Evolutionary conservation across 92 coral and sea anemone genomes (phyloP), one percentile per base, ranked within the genome.

Genomic region (Ricordea florida): DNA sequence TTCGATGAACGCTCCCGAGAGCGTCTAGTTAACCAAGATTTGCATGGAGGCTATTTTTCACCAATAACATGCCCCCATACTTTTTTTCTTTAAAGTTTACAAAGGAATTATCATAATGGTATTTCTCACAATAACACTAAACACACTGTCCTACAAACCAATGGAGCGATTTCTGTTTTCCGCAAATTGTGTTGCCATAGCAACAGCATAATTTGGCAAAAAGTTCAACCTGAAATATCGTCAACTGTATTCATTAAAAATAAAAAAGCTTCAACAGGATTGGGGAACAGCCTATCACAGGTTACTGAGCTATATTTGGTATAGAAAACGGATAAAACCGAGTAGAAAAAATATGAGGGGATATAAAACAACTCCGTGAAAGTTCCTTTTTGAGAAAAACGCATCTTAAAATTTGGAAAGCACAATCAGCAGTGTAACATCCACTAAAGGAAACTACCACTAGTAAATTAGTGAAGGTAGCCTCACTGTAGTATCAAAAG

Each of bases 91-190:
- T 23, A 35, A 26, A 31, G 48, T 61, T 75, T 32, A 59, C 74
- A 46, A 36, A 68, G 59, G 23, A 76, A 32, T 29, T 27, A 14
- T n/a, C n/a, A n/a, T n/a, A n/a, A n/a, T 68, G 41, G 55, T 76
- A 47, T 70, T 55, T 70, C 40, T 53, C 68, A 64, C 62, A 78
- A 66, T 78, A 27, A 67, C 62, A 32, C 85, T 44, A 51, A 47
- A 78, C 73, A 71, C 22, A 73, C 17, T 60, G 40, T 30, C 45
- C 78, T 67, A 52, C 74, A 69, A 66, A 15, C 71, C 85, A 55
- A 44, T 79, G 31, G 85, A 68, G 85, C 30, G 55, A 49, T 61
- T 34, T 78, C 46, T 41, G 85, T 38, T 67, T 79, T 79, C 26
- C 33, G 25, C 32, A n/a, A 21, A 55, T 79, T 21, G 44, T 67